Percentiles rank a stretch among this genome's conserved stretches.
These are phyloP conservation scores for Alosa sapidissima DNA, from an alignment of 2,797 vertebrate species.

Conservation along the genomic window DNA sequence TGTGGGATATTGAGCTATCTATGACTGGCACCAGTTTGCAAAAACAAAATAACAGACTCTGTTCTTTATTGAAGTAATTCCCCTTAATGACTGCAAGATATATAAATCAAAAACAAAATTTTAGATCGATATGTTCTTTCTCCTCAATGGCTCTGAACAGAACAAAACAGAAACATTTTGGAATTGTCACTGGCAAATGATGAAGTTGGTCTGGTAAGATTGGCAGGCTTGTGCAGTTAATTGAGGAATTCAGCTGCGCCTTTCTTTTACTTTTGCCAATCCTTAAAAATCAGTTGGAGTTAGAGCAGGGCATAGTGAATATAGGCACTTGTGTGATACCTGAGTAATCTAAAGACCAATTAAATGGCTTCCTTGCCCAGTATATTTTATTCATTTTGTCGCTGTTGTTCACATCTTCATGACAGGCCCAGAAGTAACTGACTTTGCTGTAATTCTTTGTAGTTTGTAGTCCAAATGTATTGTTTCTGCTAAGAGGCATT, in stretches of 20 bases:
- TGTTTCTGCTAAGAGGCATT: not conserved
- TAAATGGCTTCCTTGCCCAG: not conserved
- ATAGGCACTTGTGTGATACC: not conserved
- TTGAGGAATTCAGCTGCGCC: not conserved
- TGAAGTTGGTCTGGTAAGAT: not conserved
- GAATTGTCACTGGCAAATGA: not conserved
- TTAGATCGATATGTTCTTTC: not conserved
- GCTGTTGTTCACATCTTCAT: not conserved
- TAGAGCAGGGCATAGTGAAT: not conserved
- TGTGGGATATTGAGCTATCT: not conserved
- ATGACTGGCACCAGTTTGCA: not conserved
- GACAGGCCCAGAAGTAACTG: not conserved
- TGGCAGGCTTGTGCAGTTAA: not conserved
- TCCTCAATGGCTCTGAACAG: not conserved
- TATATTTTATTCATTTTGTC: not conserved
- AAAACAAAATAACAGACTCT: no score
- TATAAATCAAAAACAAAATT: not conserved
- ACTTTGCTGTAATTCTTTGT: not conserved
- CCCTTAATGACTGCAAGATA: not conserved
- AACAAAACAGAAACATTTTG: no score
- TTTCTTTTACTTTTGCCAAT: not conserved
- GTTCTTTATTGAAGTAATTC: no score
- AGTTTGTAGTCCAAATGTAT: not conserved
- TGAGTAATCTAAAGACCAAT: not conserved
- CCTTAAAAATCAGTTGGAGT: not conserved